Evolutionary conservation across 2,113 vertebrate species (phyloP).

Genomic region (Clupea harengus): DNA sequence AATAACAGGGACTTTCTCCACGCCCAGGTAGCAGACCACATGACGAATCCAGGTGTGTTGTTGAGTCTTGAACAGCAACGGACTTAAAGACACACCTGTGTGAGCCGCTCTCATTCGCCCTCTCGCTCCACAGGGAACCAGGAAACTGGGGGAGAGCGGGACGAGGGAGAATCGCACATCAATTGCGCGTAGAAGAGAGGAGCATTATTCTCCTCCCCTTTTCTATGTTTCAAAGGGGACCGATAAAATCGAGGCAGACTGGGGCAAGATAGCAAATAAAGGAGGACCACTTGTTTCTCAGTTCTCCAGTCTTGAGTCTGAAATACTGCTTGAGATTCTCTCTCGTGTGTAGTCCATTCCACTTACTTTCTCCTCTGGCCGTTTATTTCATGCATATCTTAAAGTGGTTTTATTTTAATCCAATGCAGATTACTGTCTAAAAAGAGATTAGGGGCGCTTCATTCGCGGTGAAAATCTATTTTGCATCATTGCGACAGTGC

Average conservation of each 20-base stretch:
- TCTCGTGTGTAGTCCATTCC: neutral
- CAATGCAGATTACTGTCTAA: conserved; percentile 35
- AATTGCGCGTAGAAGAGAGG: conserved; percentile 31
- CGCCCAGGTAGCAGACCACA: conserved; percentile 78
- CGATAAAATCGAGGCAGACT: conserved; percentile 36
- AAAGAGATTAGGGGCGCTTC: conserved; percentile 37
- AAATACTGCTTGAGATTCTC: neutral
- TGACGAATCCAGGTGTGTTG: conserved; percentile 72
- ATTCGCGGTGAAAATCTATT: conserved; percentile 49
- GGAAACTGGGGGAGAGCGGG: conserved; percentile 41
- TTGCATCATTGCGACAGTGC: conserved; percentile 25
- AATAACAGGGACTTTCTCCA: conserved; percentile 63
- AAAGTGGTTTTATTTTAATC: conserved; percentile 50
- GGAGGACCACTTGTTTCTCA: neutral
- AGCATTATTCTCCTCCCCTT: conserved; percentile 56
- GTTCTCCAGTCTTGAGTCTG: neutral
- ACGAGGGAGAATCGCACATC: conserved; percentile 37
- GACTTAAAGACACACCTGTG: conserved; percentile 67
- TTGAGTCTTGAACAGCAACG: conserved; percentile 22
- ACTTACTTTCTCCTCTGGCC: neutral
- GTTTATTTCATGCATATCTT: conserved; percentile 28
- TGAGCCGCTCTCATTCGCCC: conserved; percentile 59
- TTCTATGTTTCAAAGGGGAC: conserved; percentile 30
- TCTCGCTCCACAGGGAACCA: conserved; percentile 26
- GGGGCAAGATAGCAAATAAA: neutral